Evolutionary conservation across 2,113 vertebrate genomes (phyloP), one percentile per base, ranked within the genome.

Genomic region (Taurulus bubalis): DNA sequence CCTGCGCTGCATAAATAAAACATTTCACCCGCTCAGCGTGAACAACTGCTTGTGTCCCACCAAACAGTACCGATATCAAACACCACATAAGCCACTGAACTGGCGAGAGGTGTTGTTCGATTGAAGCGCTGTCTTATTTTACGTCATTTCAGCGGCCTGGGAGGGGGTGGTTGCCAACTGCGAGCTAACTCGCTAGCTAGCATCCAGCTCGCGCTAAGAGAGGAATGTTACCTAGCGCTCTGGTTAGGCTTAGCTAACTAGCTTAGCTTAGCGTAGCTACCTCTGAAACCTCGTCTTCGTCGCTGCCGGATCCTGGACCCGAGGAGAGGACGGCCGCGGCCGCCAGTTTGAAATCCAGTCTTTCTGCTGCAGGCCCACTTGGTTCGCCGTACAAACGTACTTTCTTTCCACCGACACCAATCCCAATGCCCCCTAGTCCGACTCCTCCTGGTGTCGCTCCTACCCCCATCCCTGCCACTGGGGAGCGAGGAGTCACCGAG

Each of bases 211-310:
- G 86, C 84, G 87, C 85, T 89, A 86, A 45, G 79, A 81, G 82
- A 85, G 91, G 90, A 94, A 94, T 91, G 93, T 88, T 92, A 89
- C 87, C 81, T 77, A 91, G 82, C 86, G 76, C 73, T 82, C 80
- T 73, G 59, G 71, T 89, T 82, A 75, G 77, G 85, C 84, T 91
- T 82, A 86, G 93, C 93, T 92, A 92, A 88, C 88, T 89, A 90
- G 87, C 86, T 58, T 49, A 49, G 47, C 47, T 51, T 59, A 32
- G 58, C 58, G 15, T 89, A 88, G 92, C 92, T 94, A 98, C 97
- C 97, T 98, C 97, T 90, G 97, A 98, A 93, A 98, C 97, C 94
- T 98, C 97, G 95, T 98, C 97, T 93, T 98, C 97, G 95, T 98
- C 97, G 95, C 97, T 98, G 90, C 97, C 96, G 86, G 97, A 98